phyloP scores from a whole-genome alignment of 2,113 vertebrate genomes.

The Melanostigma gelatinosum region DNA sequence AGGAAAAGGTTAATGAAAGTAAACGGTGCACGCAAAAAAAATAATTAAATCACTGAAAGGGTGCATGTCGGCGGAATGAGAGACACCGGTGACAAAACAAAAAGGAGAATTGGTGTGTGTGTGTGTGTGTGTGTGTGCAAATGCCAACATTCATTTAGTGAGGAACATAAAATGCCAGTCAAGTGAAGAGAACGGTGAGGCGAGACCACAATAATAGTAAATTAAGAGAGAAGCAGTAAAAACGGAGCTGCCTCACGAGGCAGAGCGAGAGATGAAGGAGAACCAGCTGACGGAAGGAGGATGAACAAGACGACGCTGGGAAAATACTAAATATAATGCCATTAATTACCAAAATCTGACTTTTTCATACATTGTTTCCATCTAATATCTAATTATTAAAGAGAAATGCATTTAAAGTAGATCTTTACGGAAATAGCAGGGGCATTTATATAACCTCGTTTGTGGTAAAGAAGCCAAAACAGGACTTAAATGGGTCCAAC shows the following conservation, averaged over 20 bases:
- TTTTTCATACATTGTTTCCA: not conserved
- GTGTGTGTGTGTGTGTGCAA: not conserved
- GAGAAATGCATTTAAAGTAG: not conserved
- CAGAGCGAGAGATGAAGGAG: conserved; percentile 26
- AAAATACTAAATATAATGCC: not conserved
- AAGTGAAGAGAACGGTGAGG: conserved; percentile 27
- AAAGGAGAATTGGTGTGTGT: not conserved
- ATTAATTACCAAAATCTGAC: not conserved
- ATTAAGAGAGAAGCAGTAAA: conserved; percentile 31
- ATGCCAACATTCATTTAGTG: conserved; percentile 11
- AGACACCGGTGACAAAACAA: not conserved
- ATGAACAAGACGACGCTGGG: conserved; percentile 3
- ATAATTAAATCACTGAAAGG: not conserved
- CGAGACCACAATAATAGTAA: conserved; percentile 30
- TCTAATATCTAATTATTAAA: not conserved
- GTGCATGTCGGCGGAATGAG: not conserved
- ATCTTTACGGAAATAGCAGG: not conserved
- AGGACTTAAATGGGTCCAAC: not conserved
- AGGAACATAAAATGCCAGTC: conserved; percentile 31
- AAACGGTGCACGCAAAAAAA: not conserved
- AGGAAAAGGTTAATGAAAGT: not conserved
- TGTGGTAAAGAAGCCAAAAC: not conserved
- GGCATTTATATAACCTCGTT: not conserved
- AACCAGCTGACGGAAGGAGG: conserved; percentile 22
- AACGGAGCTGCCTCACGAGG: conserved; percentile 30